A percentile compares a stretch with the other conserved stretches of the same genome.
Evolutionary conservation across 2,888 invertebrate species (phyloP).

Genomic region (Melanotus villosus): DNA sequence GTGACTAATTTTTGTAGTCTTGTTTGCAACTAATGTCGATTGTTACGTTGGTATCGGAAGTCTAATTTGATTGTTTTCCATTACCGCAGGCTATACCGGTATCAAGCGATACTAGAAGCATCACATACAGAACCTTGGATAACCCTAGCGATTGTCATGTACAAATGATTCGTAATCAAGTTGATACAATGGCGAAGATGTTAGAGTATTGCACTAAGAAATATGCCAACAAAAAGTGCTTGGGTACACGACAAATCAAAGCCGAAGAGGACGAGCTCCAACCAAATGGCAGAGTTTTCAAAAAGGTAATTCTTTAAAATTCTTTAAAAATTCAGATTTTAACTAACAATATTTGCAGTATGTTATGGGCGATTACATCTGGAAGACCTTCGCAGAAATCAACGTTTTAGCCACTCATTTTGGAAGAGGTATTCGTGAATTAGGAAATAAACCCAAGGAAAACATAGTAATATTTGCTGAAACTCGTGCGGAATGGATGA

Average conservation of each 20-base stretch:
- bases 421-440: slow-evolving; percentile 86
- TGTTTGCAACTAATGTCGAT: too few relatives aligned
- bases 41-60: too few relatives aligned
- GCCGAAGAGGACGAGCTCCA: slow-evolving; percentile 96
- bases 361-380: slow-evolving; percentile 93
- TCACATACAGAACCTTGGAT: slow-evolving; percentile 82
- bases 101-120: slow-evolving; percentile 74
- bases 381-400: slow-evolving; percentile 88
- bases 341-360: slow-evolving; percentile 72
- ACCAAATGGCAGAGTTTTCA: slow-evolving; percentile 94
- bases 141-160: slow-evolving; percentile 81
- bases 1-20: too few relatives aligned
- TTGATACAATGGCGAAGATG: slow-evolving; percentile 88
- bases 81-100: slow-evolving; percentile 83
- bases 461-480: slow-evolving; percentile 97
- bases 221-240: slow-evolving; percentile 81
- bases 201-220: slow-evolving; percentile 83
- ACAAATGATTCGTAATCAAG: slow-evolving; percentile 80
- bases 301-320: slow-evolving; percentile 77
- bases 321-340: background rate
- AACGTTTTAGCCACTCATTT: slow-evolving; percentile 83
- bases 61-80: too few relatives aligned
- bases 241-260: slow-evolving; percentile 92
- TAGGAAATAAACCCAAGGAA: slow-evolving; percentile 80
- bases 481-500: slow-evolving; percentile 98